Percentiles rank a stretch among this genome's conserved stretches.
phyloP scores from a whole-genome alignment of 1,140 invertebrate species.

The Physella acuta region DNA sequence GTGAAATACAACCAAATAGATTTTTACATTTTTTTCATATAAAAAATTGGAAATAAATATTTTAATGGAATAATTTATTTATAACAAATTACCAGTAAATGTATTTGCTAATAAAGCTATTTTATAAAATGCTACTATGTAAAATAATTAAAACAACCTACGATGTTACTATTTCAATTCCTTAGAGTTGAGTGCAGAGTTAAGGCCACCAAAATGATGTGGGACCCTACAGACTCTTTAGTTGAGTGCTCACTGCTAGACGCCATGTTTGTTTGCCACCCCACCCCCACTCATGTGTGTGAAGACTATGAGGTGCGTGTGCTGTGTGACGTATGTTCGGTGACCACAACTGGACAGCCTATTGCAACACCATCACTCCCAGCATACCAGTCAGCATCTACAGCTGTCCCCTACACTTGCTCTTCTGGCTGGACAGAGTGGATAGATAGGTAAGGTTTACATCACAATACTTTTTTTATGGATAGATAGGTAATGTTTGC shows the following conservation, averaged over 20 bases:
- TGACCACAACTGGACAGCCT: slow-evolving; percentile 10
- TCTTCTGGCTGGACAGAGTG: slow-evolving; percentile 40
- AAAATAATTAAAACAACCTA: background rate
- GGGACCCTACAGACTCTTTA: slow-evolving; percentile 51
- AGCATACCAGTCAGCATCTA: background rate
- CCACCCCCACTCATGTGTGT: slow-evolving; percentile 45
- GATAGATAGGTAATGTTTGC: no score
- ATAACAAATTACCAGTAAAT: background rate
- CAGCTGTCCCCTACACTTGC: slow-evolving; percentile 1
- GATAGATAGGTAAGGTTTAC: slow-evolving; percentile 45
- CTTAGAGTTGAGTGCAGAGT: slow-evolving; percentile 20
- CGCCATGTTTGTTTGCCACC: slow-evolving; percentile 70
- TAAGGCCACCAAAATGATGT: background rate
- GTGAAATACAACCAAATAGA: no score
- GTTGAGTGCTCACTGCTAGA: slow-evolving; percentile 72
- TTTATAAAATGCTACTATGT: background rate
- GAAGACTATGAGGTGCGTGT: slow-evolving; percentile 75
- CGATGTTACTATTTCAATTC: background rate
- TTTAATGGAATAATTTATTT: background rate
- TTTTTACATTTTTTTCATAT: no score
- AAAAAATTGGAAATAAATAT: no score
- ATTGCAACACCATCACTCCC: slow-evolving; percentile 15
- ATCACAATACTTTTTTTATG: no score
- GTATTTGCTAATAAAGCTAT: background rate
- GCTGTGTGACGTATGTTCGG: slow-evolving; percentile 64